Evolutionary conservation across 2,888 invertebrate genomes (phyloP), one percentile per base, ranked within the genome.

Genomic region (Cantharis flavilabris): DNA sequence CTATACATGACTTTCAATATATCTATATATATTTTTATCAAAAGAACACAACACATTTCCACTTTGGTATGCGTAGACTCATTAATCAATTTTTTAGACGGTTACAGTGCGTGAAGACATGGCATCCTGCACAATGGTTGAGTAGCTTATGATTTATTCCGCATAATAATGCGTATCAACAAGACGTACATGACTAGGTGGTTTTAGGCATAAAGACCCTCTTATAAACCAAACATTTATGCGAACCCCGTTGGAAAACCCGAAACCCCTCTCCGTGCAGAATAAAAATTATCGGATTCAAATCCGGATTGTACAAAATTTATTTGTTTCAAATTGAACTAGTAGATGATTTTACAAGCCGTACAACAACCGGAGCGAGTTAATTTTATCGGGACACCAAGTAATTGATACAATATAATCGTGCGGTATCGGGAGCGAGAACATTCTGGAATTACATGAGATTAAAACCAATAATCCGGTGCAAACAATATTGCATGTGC

Each of bases 351-450:
- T 49, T n/a, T 49, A 49, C 49, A 49, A 49, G 49, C 49, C 11
- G n/a, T 11, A 49, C 33, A 74, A 75, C 69, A 74, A 75, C 69
- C 77, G 79, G 80, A 75, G 80, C 76, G 77, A 75, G 79, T 80
- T 79, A 81, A 81, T 82, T 81, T 81, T 79, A 81, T 81, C 78
- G 77, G 77, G 72, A 78, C 80, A 73, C 78, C 81, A 80, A 82
- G 81, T 81, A 82, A 82, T 82, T 82, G 82, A 82, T 82, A 82
- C 81, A 81, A 82, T 80, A 82, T 82, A 82, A 82, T 82, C 80
- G 81, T 69, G 80, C 80, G 79, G 82, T 79, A 81, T 82, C 79
- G 82, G 78, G 78, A 81, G 80, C 81, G 80, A 81, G 82, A 82
- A 81, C 80, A 80, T 76, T 79, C 79, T 78, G 80, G 82, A 81